phyloP scores from a whole-genome alignment of 2,888 invertebrate genomes.

The Hermodice carunculata region DNA sequence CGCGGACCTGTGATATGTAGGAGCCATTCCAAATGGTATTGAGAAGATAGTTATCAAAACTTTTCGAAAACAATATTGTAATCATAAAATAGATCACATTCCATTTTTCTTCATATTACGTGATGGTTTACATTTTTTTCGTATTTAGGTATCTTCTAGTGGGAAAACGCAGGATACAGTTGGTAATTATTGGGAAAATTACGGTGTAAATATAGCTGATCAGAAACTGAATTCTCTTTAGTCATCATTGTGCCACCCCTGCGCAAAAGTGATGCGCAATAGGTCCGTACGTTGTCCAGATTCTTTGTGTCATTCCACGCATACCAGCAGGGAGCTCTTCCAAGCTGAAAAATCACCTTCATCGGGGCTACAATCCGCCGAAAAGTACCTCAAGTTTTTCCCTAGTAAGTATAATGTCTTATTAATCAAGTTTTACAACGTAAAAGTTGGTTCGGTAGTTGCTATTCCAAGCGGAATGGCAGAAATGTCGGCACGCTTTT shows the following conservation, averaged over 20 bases:
- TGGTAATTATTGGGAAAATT: too few species aligned
- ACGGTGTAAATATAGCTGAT: too few species aligned
- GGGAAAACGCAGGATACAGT: too few species aligned
- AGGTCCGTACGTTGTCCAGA: conserved; percentile 86
- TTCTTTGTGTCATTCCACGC: conserved; percentile 98
- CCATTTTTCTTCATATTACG: too few species aligned
- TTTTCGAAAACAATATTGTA: too few species aligned
- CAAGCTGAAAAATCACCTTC: conserved; percentile 69
- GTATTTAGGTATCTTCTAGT: too few species aligned
- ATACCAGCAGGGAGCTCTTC: conserved; percentile 80
- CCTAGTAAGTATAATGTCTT: conserved; percentile 73
- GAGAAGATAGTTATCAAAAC: too few species aligned
- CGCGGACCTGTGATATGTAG: too few species aligned
- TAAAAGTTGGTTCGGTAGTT: conserved; percentile 38
- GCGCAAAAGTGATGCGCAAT: conserved; percentile 64
- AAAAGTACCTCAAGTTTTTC: conserved; percentile 77
- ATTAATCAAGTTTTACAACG: conserved; percentile 27
- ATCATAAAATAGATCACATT: too few species aligned
- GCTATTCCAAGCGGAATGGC: conserved; percentile 52
- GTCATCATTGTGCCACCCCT: conserved; percentile 47
- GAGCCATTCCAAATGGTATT: too few species aligned
- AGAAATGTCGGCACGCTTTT: conserved; percentile 62
- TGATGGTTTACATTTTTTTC: too few species aligned
- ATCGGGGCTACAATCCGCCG: conserved; percentile 69
- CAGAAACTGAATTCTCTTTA: conserved; percentile 24